Conservation (phyloP, 1,140 invertebrate genomes). For the Drosophila elegans region DNA sequence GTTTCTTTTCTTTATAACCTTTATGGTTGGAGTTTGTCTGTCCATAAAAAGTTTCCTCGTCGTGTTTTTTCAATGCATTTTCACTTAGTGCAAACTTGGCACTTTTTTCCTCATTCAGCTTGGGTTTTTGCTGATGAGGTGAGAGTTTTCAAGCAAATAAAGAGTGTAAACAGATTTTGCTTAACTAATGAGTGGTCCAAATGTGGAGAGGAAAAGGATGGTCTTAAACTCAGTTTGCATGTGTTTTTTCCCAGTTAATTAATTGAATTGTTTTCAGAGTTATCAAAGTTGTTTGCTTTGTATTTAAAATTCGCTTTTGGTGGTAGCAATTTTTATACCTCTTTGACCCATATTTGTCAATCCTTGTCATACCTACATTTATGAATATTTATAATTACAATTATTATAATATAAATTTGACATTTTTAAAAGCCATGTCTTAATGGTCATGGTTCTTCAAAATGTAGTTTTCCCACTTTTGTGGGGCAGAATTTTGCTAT, state of each 20-base stretch:
- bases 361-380: no score
- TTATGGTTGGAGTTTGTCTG: conserved; percentile 39
- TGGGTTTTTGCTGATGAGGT: conserved; percentile 41
- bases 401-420: no score
- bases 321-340: no score
- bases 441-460: no score
- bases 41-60: conserved; percentile 47
- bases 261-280: not conserved
- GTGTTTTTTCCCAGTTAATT: not conserved
- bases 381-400: no score
- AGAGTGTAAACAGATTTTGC: conserved; percentile 45
- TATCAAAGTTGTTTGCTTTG: no score
- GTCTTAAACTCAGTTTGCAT: not conserved
- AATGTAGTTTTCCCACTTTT: not conserved
- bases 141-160: conserved; percentile 65
- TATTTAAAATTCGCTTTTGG: no score
- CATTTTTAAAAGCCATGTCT: no score
- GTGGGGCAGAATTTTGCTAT: no score
- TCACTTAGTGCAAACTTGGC: conserved; percentile 65
- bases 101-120: conserved; percentile 32
- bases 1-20: conserved; percentile 34
- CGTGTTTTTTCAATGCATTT: conserved; percentile 52
- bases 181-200: conserved; percentile 25
- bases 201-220: not conserved
- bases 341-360: no score